These are phyloP conservation scores for Fratercula arctica DNA, from an alignment of 2,797 vertebrate species.

Conservation along the genomic window DNA sequence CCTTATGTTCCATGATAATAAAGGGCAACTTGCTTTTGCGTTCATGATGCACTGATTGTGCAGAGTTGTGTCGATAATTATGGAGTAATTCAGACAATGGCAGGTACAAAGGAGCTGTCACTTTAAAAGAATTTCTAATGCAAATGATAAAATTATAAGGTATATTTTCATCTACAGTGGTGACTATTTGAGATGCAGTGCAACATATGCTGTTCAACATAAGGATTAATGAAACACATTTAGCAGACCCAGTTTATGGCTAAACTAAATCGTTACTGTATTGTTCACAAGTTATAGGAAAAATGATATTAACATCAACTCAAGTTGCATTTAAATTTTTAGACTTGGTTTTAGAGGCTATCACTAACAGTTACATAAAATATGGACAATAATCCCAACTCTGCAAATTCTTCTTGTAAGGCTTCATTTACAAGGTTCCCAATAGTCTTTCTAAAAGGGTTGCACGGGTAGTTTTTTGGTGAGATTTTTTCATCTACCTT, in stretches of 20 bases:
- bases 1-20: background rate
- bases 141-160: background rate
- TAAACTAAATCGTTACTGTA: background rate
- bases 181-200: background rate
- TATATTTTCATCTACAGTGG: background rate
- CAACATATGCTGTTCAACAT: background rate
- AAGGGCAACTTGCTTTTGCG: background rate
- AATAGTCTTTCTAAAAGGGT: background rate
- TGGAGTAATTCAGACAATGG: background rate
- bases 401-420: background rate
- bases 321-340: background rate
- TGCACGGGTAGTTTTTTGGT: fast-evolving
- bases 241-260: background rate
- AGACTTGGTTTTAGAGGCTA: background rate
- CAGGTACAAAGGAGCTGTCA: background rate
- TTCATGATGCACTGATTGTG: background rate
- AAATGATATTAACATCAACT: slow-evolving; percentile 21
- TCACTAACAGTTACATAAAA: background rate
- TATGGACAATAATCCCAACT: background rate
- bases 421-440: background rate
- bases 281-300: background rate
- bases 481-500: background rate
- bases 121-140: background rate
- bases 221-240: background rate
- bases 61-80: background rate